Base-by-base conservation (phyloP, 2,797 vertebrate species). In the Ctenochaetus hawaiiensis region DNA sequence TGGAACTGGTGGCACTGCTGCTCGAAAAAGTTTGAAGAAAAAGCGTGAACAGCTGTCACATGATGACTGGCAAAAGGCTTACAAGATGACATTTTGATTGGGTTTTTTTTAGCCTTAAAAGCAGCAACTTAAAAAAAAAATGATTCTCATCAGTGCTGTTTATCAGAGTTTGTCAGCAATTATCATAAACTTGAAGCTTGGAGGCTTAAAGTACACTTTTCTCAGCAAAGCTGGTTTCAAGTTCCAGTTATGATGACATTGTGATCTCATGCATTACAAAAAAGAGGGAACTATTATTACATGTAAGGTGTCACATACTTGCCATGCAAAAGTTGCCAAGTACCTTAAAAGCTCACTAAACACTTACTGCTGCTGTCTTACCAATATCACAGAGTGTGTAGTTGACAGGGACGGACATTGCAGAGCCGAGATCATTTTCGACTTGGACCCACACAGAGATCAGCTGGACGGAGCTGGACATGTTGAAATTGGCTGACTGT, bases 1-100 rank as follows among this genome's bases (percentile, higher is more conserved):
- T 0, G 97, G 97, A 67, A 94, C 77, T 7, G 72, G 67, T 2
- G 97, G 97, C 88, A 89, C 95, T 77, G 90, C 98, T 99, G 83
- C 20, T 67, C 49, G 54, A 16, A 53, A 1, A 61, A 43, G 3
- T 34, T 34, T 3, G 30, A 34, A 7, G 30, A 34, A 34, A 34
- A 34, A 34, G 30, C 6, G 30, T 34, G 30, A 34, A 34, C 6
- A 34, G 30, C 30, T 0, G 30, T 34, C 6, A 7, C 30, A 6
- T 34, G 30, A 34, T 7, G 30, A 6, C 30, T 34, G 30, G 6
- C 2, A 34, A 34, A 34, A 34, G 30, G 30, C 30, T 34, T 7
- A 34, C 6, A 7, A 6, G 30, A 7, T 34, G 30, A 34, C 30
- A 34, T 34, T 34, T 34, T 34, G 30, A 34, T 34, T 34, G 30